A percentile compares a stretch with the other conserved stretches of the same genome.
These are phyloP conservation scores for Papio anubis DNA, from an alignment of 2,113 vertebrate species.

Conservation along the genomic window DNA sequence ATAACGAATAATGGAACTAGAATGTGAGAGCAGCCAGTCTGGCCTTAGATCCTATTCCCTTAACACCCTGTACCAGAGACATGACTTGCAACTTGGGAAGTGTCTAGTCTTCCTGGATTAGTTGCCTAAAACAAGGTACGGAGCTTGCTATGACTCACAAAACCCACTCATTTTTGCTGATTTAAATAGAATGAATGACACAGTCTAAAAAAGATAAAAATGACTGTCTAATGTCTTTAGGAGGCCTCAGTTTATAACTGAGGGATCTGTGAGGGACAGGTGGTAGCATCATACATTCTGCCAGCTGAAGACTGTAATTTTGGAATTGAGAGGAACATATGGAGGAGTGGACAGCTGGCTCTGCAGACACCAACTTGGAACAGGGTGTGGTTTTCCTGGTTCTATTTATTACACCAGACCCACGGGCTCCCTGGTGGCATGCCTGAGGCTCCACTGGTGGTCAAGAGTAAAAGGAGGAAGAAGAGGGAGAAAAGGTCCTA, in stretches of 20 bases:
- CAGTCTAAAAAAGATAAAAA: conserved; percentile 39
- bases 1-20: not conserved
- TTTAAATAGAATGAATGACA: conserved; percentile 21
- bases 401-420: not conserved
- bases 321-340: not conserved
- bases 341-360: conserved; percentile 38
- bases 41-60: not conserved
- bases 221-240: not conserved
- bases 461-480: not conserved
- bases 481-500: not conserved
- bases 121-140: not conserved
- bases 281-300: not conserved
- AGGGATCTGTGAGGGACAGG: conserved; percentile 24
- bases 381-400: not conserved
- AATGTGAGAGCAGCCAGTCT: not conserved
- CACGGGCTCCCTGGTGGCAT: not conserved
- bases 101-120: not conserved
- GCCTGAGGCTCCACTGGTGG: not conserved
- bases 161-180: conserved; percentile 32
- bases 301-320: conserved; percentile 48
- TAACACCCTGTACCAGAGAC: not conserved
- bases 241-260: not conserved
- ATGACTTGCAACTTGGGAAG: not conserved
- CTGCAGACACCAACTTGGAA: not conserved
- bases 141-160: not conserved